phyloP scores from a whole-genome alignment of 2,797 vertebrate species.

The Bovichtus variegatus region DNA sequence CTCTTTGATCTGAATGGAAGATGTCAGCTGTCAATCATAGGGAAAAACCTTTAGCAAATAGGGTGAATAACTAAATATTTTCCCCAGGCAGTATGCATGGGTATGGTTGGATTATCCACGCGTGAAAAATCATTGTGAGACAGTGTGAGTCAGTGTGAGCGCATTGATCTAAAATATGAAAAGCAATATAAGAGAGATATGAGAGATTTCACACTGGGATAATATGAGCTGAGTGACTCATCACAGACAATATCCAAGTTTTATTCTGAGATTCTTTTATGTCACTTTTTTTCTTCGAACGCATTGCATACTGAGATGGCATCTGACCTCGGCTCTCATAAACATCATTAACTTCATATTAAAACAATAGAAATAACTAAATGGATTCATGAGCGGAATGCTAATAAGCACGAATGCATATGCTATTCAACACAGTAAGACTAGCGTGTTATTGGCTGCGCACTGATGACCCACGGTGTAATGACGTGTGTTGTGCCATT shows the following conservation, averaged over 20 bases:
- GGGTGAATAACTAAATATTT: slow-evolving; percentile 15
- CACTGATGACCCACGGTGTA: slow-evolving; percentile 51
- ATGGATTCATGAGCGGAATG: slow-evolving; percentile 28
- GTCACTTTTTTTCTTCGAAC: slow-evolving; percentile 15
- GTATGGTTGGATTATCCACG: neutral
- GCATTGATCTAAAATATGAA: slow-evolving; percentile 41
- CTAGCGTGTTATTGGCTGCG: slow-evolving; percentile 49
- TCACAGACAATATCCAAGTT: neutral
- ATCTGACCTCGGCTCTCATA: slow-evolving; percentile 30
- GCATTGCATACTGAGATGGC: slow-evolving; percentile 13
- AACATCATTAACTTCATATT: slow-evolving; percentile 67
- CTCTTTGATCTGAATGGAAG: slow-evolving; percentile 5
- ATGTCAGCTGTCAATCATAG: slow-evolving; percentile 14
- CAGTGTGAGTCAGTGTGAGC: slow-evolving; percentile 8
- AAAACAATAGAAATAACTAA: slow-evolving; percentile 38
- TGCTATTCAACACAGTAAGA: slow-evolving; percentile 35
- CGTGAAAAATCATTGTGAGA: slow-evolving; percentile 33
- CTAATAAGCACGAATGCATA: slow-evolving; percentile 43
- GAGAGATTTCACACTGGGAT: slow-evolving; percentile 21
- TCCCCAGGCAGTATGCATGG: neutral
- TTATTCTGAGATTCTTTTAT: neutral
- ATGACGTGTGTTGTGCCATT: slow-evolving; percentile 51
- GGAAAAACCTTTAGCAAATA: slow-evolving; percentile 31
- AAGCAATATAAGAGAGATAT: slow-evolving; percentile 1
- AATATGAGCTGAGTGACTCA: slow-evolving; percentile 35